Evolutionary conservation across 2,888 invertebrate genomes (phyloP).

Genomic region (Macropis europaea): DNA sequence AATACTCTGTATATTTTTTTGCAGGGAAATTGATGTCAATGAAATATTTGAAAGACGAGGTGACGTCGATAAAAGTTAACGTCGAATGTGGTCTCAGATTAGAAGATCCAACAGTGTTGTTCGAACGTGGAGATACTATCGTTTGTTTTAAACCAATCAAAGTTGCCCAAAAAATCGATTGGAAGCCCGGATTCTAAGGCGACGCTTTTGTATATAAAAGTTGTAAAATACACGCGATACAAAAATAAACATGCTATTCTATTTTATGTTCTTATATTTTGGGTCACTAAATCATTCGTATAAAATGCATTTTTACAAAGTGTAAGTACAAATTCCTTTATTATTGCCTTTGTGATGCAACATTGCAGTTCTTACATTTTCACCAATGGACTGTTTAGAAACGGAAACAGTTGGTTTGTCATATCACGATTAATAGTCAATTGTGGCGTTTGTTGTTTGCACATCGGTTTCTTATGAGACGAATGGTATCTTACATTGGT

Average conservation of each 20-base stretch:
- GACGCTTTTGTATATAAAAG: conserved; percentile 12
- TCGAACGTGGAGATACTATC: conserved; percentile 89
- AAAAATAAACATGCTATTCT: conserved; percentile 9
- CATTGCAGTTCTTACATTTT: conserved; percentile 27
- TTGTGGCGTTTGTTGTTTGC: background rate
- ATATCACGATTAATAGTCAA: background rate
- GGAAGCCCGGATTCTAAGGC: conserved; percentile 91
- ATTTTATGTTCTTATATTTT: background rate
- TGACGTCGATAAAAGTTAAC: conserved; percentile 89
- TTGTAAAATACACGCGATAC: background rate
- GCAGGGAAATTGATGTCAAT: conserved; percentile 89
- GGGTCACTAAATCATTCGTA: conserved; percentile 28
- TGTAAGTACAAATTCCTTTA: conserved; percentile 76
- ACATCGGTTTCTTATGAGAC: background rate
- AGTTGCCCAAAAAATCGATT: conserved; percentile 85
- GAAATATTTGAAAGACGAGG: conserved; percentile 94
- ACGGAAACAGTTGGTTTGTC: background rate
- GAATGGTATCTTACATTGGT: background rate
- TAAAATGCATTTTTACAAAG: conserved; percentile 46
- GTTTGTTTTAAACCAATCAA: conserved; percentile 87
- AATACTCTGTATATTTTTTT: conserved; percentile 11
- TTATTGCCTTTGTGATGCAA: conserved; percentile 57
- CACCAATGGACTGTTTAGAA: background rate
- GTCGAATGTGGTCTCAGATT: conserved; percentile 94
- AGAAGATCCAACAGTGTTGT: conserved; percentile 83